These are phyloP conservation scores for Chionoecetes opilio DNA, from an alignment of 1,140 invertebrate species.

Conservation along the genomic window DNA sequence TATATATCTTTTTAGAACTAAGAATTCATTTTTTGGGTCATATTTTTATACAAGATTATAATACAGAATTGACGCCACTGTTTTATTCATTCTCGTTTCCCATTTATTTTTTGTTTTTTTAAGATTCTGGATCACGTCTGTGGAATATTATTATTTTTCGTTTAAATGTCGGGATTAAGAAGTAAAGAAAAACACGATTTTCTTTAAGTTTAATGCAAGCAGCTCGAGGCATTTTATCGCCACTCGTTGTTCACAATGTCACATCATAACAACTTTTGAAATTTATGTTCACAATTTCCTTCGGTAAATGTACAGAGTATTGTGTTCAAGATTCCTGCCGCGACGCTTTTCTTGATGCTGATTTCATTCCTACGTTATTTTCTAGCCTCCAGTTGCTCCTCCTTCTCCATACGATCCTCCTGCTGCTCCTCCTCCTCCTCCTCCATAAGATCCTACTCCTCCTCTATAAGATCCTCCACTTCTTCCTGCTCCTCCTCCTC, in stretches of 20 bases:
- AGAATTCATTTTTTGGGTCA: no score
- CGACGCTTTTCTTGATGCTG: no score
- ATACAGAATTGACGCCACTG: neutral
- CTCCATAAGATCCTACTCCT: no score
- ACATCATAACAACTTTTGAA: neutral
- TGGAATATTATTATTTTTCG: no score
- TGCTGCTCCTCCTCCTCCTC: neutral
- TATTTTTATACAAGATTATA: neutral
- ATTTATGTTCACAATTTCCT: constrained; percentile 24
- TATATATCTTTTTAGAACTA: no score
- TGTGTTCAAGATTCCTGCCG: neutral
- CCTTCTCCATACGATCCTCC: neutral
- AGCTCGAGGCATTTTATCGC: neutral
- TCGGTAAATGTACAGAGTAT: neutral
- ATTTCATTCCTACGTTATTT: neutral
- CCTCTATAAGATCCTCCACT: no score
- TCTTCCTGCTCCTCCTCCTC: no score
- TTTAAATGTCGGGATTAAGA: no score
- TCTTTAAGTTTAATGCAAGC: neutral
- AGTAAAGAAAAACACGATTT: no score
- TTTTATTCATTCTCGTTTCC: no score
- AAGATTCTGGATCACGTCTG: no score
- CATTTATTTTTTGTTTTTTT: no score
- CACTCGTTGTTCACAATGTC: neutral
- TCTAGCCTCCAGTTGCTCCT: neutral